These are phyloP conservation scores for Rhizomys pruinosus DNA, from an alignment of 2,113 vertebrate species.

Conservation along the genomic window DNA sequence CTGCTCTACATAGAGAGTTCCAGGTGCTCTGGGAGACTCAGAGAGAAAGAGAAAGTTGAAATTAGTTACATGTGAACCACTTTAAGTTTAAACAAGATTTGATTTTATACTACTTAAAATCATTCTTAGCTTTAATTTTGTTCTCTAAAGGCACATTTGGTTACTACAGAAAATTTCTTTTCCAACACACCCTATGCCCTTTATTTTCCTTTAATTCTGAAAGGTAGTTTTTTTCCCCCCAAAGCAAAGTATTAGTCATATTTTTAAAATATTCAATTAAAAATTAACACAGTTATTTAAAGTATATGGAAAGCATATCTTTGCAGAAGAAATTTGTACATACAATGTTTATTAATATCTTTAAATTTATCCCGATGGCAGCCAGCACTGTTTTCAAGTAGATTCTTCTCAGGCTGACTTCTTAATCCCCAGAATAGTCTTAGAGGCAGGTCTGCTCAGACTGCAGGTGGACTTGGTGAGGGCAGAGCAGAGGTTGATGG, in stretches of 20 bases:
- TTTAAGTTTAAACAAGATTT: constrained; percentile 34
- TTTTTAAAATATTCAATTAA: background rate
- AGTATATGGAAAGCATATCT: background rate
- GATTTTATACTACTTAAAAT: background rate
- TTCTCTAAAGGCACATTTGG: background rate
- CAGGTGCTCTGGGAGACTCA: no score
- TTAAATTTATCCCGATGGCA: no score
- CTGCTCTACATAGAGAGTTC: no score
- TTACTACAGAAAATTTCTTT: background rate
- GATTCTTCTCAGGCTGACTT: no score
- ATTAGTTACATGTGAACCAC: background rate
- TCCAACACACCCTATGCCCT: background rate
- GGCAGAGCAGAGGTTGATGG: no score
- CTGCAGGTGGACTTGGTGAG: no score
- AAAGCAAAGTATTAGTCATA: background rate
- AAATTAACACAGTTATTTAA: constrained; percentile 8
- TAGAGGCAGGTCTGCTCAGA: no score
- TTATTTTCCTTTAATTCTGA: background rate
- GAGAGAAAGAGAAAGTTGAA: background rate
- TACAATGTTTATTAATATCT: no score
- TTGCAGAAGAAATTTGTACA: no score
- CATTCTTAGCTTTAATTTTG: background rate
- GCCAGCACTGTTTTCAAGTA: no score
- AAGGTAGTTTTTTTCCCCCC: background rate
- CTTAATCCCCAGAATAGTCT: no score